phyloP scores from a whole-genome alignment of 2,797 vertebrate species.

The Podargus strigoides region DNA sequence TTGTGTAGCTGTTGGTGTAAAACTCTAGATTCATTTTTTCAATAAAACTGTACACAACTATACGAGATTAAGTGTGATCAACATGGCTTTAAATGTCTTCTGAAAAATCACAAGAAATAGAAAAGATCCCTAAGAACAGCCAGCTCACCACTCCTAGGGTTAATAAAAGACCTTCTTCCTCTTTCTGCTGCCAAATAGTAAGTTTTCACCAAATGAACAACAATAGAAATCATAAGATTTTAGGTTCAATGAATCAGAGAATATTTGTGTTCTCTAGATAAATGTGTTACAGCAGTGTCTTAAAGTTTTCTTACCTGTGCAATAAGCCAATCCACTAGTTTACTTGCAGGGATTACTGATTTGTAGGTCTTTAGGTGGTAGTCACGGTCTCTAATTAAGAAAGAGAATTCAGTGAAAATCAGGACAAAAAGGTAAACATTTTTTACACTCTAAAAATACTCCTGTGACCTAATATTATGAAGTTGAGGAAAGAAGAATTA shows the following conservation, averaged over 20 bases:
- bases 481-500: not conserved
- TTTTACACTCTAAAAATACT: not conserved
- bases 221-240: not conserved
- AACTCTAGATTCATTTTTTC: not conserved
- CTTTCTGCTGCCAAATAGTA: not conserved
- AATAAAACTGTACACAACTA: not conserved
- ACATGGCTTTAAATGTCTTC: not conserved
- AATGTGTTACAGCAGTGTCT: not conserved
- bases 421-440: not conserved
- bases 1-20: not conserved
- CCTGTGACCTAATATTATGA: not conserved
- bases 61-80: not conserved
- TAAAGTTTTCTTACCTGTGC: constrained; percentile 81
- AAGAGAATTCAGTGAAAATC: not conserved
- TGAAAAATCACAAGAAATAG: not conserved
- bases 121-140: not conserved
- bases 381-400: constrained; percentile 86
- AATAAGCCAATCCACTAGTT: constrained; percentile 95
- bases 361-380: constrained; percentile 96
- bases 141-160: not conserved
- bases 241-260: not conserved
- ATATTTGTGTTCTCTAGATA: not conserved
- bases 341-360: constrained; percentile 92
- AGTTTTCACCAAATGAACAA: not conserved
- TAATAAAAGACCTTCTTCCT: not conserved